Evolutionary conservation across 2,113 vertebrate genomes (phyloP), one percentile per base, ranked within the genome.

Genomic region (Rhinogobius similis): DNA sequence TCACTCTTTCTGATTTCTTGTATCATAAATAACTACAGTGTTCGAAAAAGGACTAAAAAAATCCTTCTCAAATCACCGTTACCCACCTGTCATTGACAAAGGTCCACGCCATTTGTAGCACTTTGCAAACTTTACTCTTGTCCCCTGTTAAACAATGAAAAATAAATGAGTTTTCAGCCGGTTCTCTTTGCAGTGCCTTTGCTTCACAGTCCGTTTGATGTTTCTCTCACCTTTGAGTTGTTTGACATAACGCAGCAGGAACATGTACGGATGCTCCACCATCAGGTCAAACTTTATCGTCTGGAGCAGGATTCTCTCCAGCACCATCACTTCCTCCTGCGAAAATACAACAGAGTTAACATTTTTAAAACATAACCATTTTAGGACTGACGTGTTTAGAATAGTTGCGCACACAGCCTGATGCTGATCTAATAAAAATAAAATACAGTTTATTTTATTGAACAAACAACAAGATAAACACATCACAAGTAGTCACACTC

Each of bases 221-320:
- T 8, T 20, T 26, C 52, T 16, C 62, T 66, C 39, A 99, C 98
- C 98, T 97, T 99, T 99, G 61, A 99, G 95, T 36, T 99, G 97
- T 84, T 99, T 99, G 50, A 97, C 98, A 20, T 99, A 99, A 66
- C 94, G 97, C 75, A 99, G 95, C 41, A 99, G 93, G 82, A 98
- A 99, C 27, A 98, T 98, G 89, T 99, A 99, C 0, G 98, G 98
- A 73, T 99, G 98, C 74, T 99, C 98, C 61, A 99, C 96, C 90
- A 99, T 97, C 75, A 99, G 90, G 86, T 99, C 98, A 87, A 99
- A 99, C 82, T 99, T 99, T 81, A 99, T 99, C 9, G 98, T 99
- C 88, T 99, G 98, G 0, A 99, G 92, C 70, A 99, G 78, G 76
- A 99, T 99, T 83, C 97, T 95, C 88, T 99, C 98, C 82, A 99